Evolutionary conservation across 2,797 vertebrate genomes (phyloP), one percentile per base, ranked within the genome.

Genomic region (Morelia viridis): DNA sequence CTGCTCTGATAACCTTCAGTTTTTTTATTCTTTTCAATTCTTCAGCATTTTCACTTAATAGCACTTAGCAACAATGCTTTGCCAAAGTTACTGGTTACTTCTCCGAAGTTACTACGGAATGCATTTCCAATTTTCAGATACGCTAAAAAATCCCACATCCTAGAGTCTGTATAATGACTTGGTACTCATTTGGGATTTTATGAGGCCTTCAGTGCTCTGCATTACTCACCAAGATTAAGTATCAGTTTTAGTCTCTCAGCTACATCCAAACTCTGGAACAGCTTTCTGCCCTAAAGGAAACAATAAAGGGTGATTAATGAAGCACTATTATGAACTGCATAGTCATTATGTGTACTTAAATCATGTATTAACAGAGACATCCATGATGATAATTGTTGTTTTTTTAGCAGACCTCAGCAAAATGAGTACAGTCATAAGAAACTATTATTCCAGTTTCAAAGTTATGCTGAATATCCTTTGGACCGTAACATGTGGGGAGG

Each of bases 191-290:
- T 92, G 5, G 35, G 94, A 95, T 84, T 2, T 17, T 89, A 28
- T 90, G 90, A 88, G 64, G 0, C 50, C 80, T 94, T 94, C 91
- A 22, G 46, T 35, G 65, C 15, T 53, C 71, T 50, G 2, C 64
- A 91, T 92, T 90, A 98, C 98, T 98, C 97, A 99, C 99, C 99
- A 95, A 99, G 97, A 90, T 96, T 98, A 91, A 99, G 97, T 93
- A 99, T 98, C 96, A 99, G 99, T 96, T 99, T 99, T 94, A 99
- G 46, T 96, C 98, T 98, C 96, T 99, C 98, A 71, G 98, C 98
- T 97, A 99, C 98, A 92, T 99, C 98, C 95, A 99, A 98, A 94
- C 98, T 99, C 94, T 99, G 99, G 96, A 99, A 98, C 92, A 99
- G 96, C 95, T 98, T 98, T 96, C 98, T 98, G 62, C 99, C 99